A percentile compares a stretch with the other conserved stretches of the same genome.
phyloP scores from a whole-genome alignment of 1,140 invertebrate genomes.

The Caerostris extrusa region DNA sequence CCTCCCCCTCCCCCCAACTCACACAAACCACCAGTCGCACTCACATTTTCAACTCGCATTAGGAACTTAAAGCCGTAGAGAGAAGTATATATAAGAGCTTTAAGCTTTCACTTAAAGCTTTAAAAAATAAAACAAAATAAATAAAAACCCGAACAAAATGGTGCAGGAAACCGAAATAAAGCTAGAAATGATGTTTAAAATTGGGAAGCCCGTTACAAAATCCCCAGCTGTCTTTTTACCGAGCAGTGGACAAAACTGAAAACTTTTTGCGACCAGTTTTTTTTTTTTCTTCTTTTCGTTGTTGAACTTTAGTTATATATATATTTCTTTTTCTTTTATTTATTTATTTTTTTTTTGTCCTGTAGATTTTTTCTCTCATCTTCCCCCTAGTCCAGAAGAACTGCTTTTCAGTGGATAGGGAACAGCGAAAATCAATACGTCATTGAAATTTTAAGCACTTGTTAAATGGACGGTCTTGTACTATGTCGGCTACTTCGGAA shows the following conservation, averaged over 20 bases:
- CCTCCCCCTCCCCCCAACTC: background rate
- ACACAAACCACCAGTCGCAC: conserved; percentile 3
- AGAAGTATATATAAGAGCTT: conserved; percentile 77
- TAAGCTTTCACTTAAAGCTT: conserved; percentile 76
- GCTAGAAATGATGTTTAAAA: conserved; percentile 77
- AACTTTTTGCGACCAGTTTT: conserved; percentile 55
- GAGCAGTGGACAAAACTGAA: conserved; percentile 73
- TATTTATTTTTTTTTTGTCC: conserved; percentile 40
- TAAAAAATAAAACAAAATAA: conserved; percentile 36
- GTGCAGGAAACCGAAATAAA: conserved; percentile 57
- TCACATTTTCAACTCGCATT: conserved; percentile 73
- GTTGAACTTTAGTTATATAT: conserved; percentile 68
- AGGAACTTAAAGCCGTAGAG: conserved; percentile 64
- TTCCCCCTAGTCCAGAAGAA: background rate
- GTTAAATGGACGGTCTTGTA: conserved; percentile 74
- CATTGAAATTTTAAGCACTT: conserved; percentile 78
- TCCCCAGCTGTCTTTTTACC: conserved; percentile 66
- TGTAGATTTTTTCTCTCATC: conserved; percentile 9
- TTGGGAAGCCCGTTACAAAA: conserved; percentile 77
- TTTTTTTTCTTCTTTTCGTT: conserved; percentile 11
- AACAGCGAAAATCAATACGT: conserved; percentile 69
- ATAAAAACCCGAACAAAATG: conserved; percentile 1
- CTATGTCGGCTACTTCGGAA: conserved; percentile 34
- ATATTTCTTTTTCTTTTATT: conserved; percentile 62
- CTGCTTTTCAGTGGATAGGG: conserved; percentile 50